Evolutionary conservation across 2,113 vertebrate genomes (phyloP).

Genomic region (Capricornis sumatraensis): DNA sequence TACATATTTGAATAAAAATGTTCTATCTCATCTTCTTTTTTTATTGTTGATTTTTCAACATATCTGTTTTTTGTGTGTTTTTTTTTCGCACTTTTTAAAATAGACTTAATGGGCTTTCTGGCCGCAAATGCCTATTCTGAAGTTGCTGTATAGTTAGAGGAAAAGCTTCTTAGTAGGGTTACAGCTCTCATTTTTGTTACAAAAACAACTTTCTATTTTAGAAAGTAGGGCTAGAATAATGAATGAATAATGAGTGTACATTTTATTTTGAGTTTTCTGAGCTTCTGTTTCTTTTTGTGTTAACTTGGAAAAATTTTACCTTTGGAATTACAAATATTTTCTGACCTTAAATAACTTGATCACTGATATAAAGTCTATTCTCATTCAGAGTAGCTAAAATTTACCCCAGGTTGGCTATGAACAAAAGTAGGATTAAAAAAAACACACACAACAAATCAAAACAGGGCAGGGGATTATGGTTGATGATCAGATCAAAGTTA

Average conservation of each 20-base stretch:
- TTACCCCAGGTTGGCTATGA: neutral
- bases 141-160: neutral
- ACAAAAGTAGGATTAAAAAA: conserved; percentile 37
- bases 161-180: neutral
- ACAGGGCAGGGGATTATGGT: neutral
- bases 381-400: neutral
- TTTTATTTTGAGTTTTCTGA: conserved; percentile 41
- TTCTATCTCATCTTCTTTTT: neutral
- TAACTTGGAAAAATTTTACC: neutral
- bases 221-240: neutral
- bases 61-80: neutral
- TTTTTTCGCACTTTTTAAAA: neutral
- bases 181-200: conserved; percentile 25
- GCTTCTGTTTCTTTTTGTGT: neutral
- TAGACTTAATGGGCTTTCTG: neutral
- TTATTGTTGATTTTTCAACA: neutral
- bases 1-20: neutral
- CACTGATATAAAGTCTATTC: neutral
- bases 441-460: neutral
- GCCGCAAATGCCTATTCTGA: neutral
- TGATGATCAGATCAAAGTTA: conserved; percentile 40
- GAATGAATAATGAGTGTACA: neutral
- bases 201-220: conserved; percentile 28
- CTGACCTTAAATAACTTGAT: conserved; percentile 31
- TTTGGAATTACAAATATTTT: conserved; percentile 44